These are phyloP conservation scores for Glyphotaelius pellucidus DNA, from an alignment of 2,888 invertebrate genomes.

Conservation along the genomic window DNA sequence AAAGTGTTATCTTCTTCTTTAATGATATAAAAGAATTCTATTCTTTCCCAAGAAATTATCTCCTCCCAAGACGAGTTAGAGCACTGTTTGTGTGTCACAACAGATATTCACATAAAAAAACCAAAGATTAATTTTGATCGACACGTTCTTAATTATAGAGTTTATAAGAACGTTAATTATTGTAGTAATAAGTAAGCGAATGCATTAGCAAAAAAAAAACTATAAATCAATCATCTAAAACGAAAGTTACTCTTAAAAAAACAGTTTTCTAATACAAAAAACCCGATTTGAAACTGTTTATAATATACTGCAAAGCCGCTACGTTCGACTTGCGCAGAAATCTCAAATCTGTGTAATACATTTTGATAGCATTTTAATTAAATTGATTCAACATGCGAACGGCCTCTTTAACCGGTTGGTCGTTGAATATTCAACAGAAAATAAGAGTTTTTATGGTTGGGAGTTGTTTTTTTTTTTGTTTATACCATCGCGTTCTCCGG, in stretches of 20 bases:
- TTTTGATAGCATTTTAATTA: background rate
- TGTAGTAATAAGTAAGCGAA: background rate
- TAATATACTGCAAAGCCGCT: background rate
- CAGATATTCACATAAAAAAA: too few relatives aligned
- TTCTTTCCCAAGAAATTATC: too few relatives aligned
- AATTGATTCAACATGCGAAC: background rate
- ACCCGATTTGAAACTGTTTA: background rate
- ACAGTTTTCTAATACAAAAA: background rate
- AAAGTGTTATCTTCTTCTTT: too few relatives aligned
- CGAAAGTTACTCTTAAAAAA: background rate
- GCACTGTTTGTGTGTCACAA: too few relatives aligned
- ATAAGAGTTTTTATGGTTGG: conserved; percentile 32
- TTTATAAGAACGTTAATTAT: too few relatives aligned
- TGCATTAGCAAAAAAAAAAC: background rate
- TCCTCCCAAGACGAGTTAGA: too few relatives aligned
- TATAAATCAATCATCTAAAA: background rate
- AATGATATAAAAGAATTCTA: too few relatives aligned
- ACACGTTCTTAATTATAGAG: too few relatives aligned
- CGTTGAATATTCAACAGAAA: conserved; percentile 36
- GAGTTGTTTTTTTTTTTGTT: background rate
- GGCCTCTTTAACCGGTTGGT: background rate
- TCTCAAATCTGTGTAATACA: background rate
- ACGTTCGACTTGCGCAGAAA: background rate
- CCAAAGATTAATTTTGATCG: too few relatives aligned
- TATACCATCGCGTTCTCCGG: conserved; percentile 30